Evolutionary conservation across 2,888 invertebrate species (phyloP), one percentile per base, ranked within the genome.

Genomic region (Lithophane leautieri): DNA sequence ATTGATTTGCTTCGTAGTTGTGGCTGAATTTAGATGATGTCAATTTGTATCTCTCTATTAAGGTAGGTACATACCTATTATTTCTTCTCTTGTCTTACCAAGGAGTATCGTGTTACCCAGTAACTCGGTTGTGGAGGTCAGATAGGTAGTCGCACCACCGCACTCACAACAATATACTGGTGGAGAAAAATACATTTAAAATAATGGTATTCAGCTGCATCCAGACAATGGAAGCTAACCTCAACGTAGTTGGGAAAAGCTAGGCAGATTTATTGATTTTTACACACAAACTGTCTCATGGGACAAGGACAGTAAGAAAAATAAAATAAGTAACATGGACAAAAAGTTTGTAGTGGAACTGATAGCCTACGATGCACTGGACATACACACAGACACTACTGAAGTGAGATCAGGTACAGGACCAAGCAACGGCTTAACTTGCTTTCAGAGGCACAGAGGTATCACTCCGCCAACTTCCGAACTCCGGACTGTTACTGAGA

Each of bases 21-120:
- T 28, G 8, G 9, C 12, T 4, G 34, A 50, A 50, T 70, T 34
- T 40, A 0, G 28, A 52, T 70, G 66, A 81, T 62, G 19, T 76
- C 61, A 82, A 60, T 4, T 34, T 34, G 60, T 61, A 2, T 42
- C 8, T 42, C 25, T 72, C 22, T 47, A n/a, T 14, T 22, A 14
- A 40, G n/a, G 0, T 34, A 34, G 6, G 16, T 61, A n/a, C n/a
- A n/a, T n/a, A 61, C 22, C 1, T 12, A 22, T 12, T 54, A 54
- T 54, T 56, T 56, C 25, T 25, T 25, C 25, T 56, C 25, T 25
- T 56, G 6, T 56, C 7, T 56, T 28, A 28, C 16, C 16, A 58
- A 58, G 58, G 25, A 8, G 58, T 28, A 28, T 58, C 1, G 7
- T 56, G 14, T 56, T 14, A 56, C 2, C 14, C 14, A 58, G 56